Conservation (phyloP, 2,888 invertebrate species). For the Heliconius aoede region DNA sequence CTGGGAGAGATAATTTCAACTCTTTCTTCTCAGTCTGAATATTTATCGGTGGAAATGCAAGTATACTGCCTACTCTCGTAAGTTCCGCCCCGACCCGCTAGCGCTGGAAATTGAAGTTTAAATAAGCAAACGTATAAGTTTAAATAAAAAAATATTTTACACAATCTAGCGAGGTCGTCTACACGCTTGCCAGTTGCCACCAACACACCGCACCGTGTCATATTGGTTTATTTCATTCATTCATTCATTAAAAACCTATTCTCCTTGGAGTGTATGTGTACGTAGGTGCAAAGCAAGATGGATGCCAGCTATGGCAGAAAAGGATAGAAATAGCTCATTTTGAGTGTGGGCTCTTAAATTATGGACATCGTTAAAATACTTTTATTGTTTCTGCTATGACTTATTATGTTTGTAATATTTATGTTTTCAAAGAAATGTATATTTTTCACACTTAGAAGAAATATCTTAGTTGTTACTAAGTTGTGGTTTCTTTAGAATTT, state of each 20-base stretch:
- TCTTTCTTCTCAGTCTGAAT: no score
- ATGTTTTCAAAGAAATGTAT: not conserved
- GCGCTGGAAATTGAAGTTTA: no score
- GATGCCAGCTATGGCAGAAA: constrained; percentile 47
- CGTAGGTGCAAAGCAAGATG: constrained; percentile 46
- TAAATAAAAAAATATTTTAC: no score
- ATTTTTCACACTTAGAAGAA: not conserved
- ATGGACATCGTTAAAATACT: constrained; percentile 63
- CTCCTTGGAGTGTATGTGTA: constrained; percentile 43
- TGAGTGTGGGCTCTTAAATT: constrained; percentile 53
- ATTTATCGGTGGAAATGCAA: no score
- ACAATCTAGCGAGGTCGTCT: constrained; percentile 27
- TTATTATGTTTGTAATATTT: not conserved
- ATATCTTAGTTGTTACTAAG: no score
- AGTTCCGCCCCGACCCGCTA: no score
- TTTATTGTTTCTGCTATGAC: constrained; percentile 45
- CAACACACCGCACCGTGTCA: constrained; percentile 33
- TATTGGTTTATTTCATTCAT: constrained; percentile 38
- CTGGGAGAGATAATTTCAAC: no score
- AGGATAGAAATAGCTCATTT: constrained; percentile 51
- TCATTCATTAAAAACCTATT: constrained; percentile 47
- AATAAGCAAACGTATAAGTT: not conserved
- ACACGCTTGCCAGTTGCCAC: constrained; percentile 7
- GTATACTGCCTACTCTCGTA: no score
- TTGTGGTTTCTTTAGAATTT: no score